phyloP scores from a whole-genome alignment of 2,888 invertebrate species.

The Drosophila subquinaria region DNA sequence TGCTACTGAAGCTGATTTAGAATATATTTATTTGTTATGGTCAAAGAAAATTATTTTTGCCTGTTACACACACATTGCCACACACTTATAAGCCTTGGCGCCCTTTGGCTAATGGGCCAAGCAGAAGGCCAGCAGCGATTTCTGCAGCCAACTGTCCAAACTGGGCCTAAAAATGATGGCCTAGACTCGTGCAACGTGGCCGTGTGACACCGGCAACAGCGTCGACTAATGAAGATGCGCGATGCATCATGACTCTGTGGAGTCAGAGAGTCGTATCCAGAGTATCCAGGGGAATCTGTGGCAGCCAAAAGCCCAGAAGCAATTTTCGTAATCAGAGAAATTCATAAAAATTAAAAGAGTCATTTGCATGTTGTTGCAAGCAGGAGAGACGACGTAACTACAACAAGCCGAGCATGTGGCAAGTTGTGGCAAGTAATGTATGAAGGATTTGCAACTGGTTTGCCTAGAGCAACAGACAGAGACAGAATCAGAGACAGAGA shows the following conservation, averaged over 20 bases:
- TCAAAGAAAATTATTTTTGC: too few relatives aligned
- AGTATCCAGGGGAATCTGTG: slow-evolving; percentile 18
- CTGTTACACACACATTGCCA: not conserved
- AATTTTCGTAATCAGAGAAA: slow-evolving; percentile 82
- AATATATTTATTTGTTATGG: too few relatives aligned
- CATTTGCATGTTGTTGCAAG: slow-evolving; percentile 77
- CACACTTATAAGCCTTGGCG: not conserved
- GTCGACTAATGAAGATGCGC: slow-evolving; percentile 81
- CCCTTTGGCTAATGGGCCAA: not conserved
- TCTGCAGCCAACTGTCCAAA: slow-evolving; percentile 62
- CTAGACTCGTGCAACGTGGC: slow-evolving; percentile 38
- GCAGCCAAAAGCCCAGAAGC: slow-evolving; percentile 78
- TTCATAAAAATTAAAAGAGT: slow-evolving; percentile 82
- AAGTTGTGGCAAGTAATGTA: slow-evolving; percentile 65
- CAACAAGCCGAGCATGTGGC: slow-evolving; percentile 24
- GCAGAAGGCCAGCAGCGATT: slow-evolving; percentile 46
- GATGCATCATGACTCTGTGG: slow-evolving; percentile 63
- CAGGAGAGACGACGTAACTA: slow-evolving; percentile 12
- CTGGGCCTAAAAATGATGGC: slow-evolving; percentile 75
- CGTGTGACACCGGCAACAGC: slow-evolving; percentile 70
- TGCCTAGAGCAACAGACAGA: not conserved
- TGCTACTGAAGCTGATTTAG: too few relatives aligned
- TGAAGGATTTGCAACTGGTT: slow-evolving; percentile 72
- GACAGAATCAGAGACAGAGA: not conserved
- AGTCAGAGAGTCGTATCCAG: not conserved